Evolutionary conservation across 1,140 invertebrate species (phyloP), one percentile per base, ranked within the genome.

Genomic region (Apis laboriosa): DNA sequence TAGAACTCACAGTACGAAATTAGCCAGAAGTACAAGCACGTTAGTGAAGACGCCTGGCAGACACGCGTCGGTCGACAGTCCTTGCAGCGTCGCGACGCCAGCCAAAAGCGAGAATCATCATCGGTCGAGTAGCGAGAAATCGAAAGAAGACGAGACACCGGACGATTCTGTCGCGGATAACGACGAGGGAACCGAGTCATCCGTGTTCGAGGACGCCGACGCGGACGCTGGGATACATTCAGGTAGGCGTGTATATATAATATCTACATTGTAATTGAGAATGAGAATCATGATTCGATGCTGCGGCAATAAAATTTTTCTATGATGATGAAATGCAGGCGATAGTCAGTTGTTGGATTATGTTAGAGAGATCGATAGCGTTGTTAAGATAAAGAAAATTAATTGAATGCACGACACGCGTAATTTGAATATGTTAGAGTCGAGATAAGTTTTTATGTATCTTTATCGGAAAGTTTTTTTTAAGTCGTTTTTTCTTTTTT

Each of bases 1-100:
- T 12, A 93, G 96, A 63, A 96, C 96, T 2, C 96, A 97, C 86
- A 97, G 96, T 85, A 96, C 96, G 1, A 97, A 97, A 91, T 89
- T 97, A 21, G 95, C 96, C 0, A 94, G 96, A 75, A 97, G 96
- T 86, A 96, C 91, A 9, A 93, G 94, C 72, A 92, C 94, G 19
- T 78, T 94, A 78, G 85, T 90, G 34, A 91, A 88, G 9, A 34
- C 83, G 13, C 34, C 34, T 1, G 67, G 43, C 19, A 86, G 85
- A 67, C 90, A 91, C 49, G 87, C 83, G 11, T 88, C 89, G 12
- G 83, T 89, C 2, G 91, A 90, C 34, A 85, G 87, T 13, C 64
- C 86, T 0, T 77, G 80, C 43, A 17, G 53, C 58, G 51, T 74
- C 24, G 21, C 61, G 70, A 85, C 64, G 84, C 56, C 67, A 12